Evolutionary conservation across 92 coral and sea anemone species (phyloP).

Genomic region (Micromussa lordhowensis): DNA sequence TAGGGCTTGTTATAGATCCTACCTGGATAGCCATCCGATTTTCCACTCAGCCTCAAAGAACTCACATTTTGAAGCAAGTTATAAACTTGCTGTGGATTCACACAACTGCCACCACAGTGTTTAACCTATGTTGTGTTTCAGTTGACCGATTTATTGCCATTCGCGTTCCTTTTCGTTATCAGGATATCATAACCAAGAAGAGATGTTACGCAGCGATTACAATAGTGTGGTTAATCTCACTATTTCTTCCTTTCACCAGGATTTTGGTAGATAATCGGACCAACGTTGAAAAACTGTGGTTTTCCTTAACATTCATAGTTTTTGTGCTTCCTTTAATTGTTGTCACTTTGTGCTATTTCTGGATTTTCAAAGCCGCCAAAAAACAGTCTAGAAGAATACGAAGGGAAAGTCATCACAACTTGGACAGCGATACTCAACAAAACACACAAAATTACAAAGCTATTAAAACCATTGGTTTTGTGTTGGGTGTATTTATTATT

Average conservation of each 20-base stretch:
- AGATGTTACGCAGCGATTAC: not conserved
- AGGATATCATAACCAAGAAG: not conserved
- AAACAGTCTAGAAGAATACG: not conserved
- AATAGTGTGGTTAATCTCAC: slow-evolving; percentile 10
- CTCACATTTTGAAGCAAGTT: not conserved
- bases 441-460: slow-evolving; percentile 10
- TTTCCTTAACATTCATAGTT: not conserved
- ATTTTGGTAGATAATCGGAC: not conserved
- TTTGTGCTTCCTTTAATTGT: not conserved
- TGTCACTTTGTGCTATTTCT: slow-evolving; percentile 15
- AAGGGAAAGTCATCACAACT: not conserved
- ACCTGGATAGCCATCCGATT: slow-evolving; percentile 1
- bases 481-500: slow-evolving; percentile 8
- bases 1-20: slow-evolving; percentile 43
- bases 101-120: slow-evolving; percentile 27
- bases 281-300: not conserved
- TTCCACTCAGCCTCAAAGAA: not conserved
- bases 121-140: slow-evolving; percentile 30
- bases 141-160: slow-evolving; percentile 31
- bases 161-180: slow-evolving; percentile 28
- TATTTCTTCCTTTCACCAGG: not conserved
- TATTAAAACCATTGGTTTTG: slow-evolving; percentile 17
- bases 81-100: slow-evolving; percentile 14
- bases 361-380: slow-evolving; percentile 24
- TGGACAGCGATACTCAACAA: not conserved